Evolutionary conservation across 2,888 invertebrate genomes (phyloP).

Genomic region (Cryptus viduatorius): DNA sequence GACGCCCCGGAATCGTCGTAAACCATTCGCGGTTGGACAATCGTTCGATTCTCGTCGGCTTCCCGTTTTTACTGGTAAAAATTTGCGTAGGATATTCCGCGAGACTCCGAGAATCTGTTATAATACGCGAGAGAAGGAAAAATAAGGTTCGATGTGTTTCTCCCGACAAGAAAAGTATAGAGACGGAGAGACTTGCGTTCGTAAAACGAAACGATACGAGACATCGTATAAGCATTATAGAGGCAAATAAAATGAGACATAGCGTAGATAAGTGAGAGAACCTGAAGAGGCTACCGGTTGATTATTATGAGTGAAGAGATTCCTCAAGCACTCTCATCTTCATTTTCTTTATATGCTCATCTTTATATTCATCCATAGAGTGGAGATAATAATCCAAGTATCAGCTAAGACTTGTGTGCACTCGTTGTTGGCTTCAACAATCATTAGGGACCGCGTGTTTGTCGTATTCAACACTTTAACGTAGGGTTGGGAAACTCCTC

Average conservation of each 20-base stretch:
- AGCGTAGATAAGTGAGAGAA: constrained; percentile 7
- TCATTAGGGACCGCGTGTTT: not conserved
- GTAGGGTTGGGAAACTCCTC: too few species aligned
- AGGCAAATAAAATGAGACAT: constrained; percentile 2
- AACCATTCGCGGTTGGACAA: constrained; percentile 67
- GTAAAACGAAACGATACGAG: constrained; percentile 11
- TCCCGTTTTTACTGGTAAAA: constrained; percentile 14
- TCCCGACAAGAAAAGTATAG: not conserved
- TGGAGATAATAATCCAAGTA: constrained; percentile 10
- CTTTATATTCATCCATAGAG: not conserved
- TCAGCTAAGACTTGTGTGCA: constrained; percentile 7
- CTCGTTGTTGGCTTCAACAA: not conserved
- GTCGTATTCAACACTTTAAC: not conserved
- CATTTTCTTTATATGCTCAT: constrained; percentile 21
- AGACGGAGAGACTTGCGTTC: not conserved
- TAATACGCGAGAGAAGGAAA: not conserved
- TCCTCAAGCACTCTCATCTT: constrained; percentile 28
- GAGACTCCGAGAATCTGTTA: not conserved
- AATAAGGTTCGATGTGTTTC: not conserved
- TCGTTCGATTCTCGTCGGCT: constrained; percentile 34
- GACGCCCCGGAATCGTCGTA: constrained; percentile 74
- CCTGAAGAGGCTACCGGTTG: constrained; percentile 35
- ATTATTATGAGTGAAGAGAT: constrained; percentile 21
- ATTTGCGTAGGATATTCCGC: not conserved
- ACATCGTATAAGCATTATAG: constrained; percentile 2